These are phyloP conservation scores for Homalodisca vitripennis DNA, from an alignment of 1,140 invertebrate genomes.

Conservation along the genomic window DNA sequence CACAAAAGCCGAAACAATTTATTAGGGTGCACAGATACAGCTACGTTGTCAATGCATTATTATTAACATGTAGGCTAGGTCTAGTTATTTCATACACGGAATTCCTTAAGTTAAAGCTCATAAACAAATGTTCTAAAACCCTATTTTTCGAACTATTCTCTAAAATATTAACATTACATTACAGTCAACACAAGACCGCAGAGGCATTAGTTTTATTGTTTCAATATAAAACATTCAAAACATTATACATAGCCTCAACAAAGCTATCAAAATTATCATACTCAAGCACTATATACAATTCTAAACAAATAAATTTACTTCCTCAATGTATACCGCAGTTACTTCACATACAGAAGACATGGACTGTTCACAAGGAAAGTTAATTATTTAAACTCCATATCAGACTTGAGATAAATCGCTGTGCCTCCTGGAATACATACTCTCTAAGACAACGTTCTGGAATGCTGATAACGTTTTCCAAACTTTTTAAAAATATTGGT, in stretches of 20 bases:
- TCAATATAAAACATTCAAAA: conserved; percentile 5
- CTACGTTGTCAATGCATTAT: neutral
- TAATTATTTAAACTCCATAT: neutral
- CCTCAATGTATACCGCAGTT: conserved; percentile 4
- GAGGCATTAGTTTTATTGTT: neutral
- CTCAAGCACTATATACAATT: conserved; percentile 5
- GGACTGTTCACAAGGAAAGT: neutral
- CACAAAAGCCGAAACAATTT: neutral
- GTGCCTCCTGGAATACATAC: no score
- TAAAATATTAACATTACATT: conserved; percentile 6
- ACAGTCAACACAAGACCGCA: neutral
- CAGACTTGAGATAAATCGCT: neutral
- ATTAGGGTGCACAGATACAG: neutral
- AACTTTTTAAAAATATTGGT: no score
- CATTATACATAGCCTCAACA: neutral
- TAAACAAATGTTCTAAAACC: neutral
- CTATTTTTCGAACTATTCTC: neutral
- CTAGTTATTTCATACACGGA: neutral
- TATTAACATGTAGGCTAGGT: neutral
- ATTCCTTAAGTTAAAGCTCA: neutral
- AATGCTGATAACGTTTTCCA: no score
- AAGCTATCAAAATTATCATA: conserved; percentile 3
- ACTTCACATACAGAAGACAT: conserved; percentile 8
- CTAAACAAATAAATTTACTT: conserved; percentile 15
- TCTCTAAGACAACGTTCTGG: no score